phyloP scores from a whole-genome alignment of 2,888 invertebrate species.

The Eristalinus sepulchralis region DNA sequence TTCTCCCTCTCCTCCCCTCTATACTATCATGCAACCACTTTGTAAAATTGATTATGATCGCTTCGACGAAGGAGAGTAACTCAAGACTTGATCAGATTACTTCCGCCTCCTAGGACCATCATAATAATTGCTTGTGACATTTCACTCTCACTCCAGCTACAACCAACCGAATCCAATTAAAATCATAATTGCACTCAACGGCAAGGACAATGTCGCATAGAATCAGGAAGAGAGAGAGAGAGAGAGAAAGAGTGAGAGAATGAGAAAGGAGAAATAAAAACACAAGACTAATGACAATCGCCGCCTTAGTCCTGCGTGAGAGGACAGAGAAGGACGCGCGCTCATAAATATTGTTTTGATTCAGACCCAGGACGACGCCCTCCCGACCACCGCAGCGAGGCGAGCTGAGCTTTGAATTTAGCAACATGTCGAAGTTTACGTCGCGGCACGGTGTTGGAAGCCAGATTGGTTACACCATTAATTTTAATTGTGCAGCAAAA shows the following conservation, averaged over 20 bases:
- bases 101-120: constrained; percentile 18
- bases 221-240: no score
- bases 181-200: constrained; percentile 58
- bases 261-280: not conserved
- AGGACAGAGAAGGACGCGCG: not conserved
- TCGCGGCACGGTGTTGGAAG: not conserved
- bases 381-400: not conserved
- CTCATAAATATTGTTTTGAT: constrained; percentile 15
- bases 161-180: constrained; percentile 55
- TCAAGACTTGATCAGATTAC: constrained; percentile 35
- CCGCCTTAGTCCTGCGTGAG: not conserved
- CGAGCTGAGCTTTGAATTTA: not conserved
- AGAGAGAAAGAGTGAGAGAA: no score
- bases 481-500: constrained; percentile 21
- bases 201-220: not conserved
- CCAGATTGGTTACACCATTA: constrained; percentile 21
- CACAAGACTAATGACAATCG: constrained; percentile 7
- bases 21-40: constrained; percentile 1
- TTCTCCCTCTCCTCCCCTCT: not conserved
- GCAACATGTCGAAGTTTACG: constrained; percentile 7
- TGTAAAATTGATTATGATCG: constrained; percentile 31
- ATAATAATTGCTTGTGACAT: constrained; percentile 7
- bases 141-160: not conserved
- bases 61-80: constrained; percentile 19
- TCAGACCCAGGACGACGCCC: not conserved